Evolutionary conservation across 2,888 invertebrate species (phyloP).

Genomic region (Nomada fabriciana): DNA sequence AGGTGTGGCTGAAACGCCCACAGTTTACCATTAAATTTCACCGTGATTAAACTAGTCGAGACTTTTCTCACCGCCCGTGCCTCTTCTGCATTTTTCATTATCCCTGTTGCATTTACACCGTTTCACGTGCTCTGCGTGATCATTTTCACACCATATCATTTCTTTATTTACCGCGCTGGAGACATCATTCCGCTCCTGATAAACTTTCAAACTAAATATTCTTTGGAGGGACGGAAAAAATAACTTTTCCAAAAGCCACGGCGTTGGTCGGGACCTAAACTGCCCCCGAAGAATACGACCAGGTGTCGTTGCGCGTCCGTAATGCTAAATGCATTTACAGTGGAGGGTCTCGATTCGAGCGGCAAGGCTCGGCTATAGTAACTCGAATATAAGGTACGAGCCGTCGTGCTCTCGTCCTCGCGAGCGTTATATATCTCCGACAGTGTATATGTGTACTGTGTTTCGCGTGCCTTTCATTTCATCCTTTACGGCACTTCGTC

Average conservation of each 20-base stretch:
- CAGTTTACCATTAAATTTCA: conserved; percentile 21
- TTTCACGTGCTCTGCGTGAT: too few species aligned
- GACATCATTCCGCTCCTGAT: too few species aligned
- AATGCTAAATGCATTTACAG: conserved; percentile 41
- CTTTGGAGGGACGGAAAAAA: too few species aligned
- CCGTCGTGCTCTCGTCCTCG: conserved; percentile 44
- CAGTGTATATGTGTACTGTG: conserved; percentile 33
- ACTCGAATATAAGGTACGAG: conserved; percentile 59
- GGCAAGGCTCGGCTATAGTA: conserved; percentile 44
- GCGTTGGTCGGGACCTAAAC: conserved; percentile 1
- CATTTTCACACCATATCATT: too few species aligned
- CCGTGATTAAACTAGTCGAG: conserved; percentile 4
- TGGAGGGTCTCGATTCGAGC: conserved; percentile 34
- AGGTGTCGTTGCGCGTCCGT: too few species aligned
- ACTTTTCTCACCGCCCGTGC: not conserved
- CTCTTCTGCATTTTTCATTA: too few species aligned
- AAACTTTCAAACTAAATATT: too few species aligned
- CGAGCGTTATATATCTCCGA: conserved; percentile 52
- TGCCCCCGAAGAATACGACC: conserved; percentile 18
- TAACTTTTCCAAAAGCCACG: not conserved
- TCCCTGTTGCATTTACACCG: not conserved
- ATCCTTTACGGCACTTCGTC: conserved; percentile 74
- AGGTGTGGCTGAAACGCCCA: not conserved
- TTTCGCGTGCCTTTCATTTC: conserved; percentile 74
- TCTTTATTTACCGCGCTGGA: too few species aligned